phyloP scores from a whole-genome alignment of 2,888 invertebrate species.

The Hypena proboscidalis region DNA sequence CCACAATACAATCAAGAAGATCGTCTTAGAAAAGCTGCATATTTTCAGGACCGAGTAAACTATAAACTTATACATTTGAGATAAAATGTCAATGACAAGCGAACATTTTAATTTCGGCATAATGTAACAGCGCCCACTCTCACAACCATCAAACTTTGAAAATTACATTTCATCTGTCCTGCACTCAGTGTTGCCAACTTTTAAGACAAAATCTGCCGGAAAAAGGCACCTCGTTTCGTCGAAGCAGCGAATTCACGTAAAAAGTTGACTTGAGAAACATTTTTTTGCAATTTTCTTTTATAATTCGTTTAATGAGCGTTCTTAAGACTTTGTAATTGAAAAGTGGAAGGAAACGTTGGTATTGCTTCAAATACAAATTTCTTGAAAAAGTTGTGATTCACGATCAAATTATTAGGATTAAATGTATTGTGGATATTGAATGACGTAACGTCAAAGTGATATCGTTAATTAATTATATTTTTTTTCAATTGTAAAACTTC shows the following conservation, averaged over 20 bases:
- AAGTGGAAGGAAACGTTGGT: slow-evolving; percentile 4
- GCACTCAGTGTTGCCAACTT: slow-evolving; percentile 24
- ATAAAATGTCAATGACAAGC: slow-evolving; percentile 23
- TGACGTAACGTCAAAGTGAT: too few species aligned
- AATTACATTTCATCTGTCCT: slow-evolving; percentile 36
- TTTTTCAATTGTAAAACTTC: too few species aligned
- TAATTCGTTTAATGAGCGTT: slow-evolving; percentile 30
- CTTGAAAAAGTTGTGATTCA: too few species aligned
- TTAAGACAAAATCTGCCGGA: slow-evolving; percentile 27
- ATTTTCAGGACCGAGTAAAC: slow-evolving; percentile 5
- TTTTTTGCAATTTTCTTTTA: slow-evolving; percentile 29
- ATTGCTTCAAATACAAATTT: too few species aligned
- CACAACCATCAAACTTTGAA: slow-evolving; percentile 39
- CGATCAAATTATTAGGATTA: too few species aligned
- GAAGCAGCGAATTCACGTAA: slow-evolving; percentile 28
- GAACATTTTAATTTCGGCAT: slow-evolving; percentile 19
- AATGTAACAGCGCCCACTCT: slow-evolving; percentile 17
- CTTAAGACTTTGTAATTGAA: slow-evolving; percentile 28
- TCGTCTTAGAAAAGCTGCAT: slow-evolving; percentile 8
- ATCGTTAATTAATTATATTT: too few species aligned
- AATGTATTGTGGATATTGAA: too few species aligned
- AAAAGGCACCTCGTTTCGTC: slow-evolving; percentile 28
- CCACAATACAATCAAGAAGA: too few species aligned
- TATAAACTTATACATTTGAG: slow-evolving; percentile 19
- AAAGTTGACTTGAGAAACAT: slow-evolving; percentile 28